Evolutionary conservation across 2,797 vertebrate genomes (phyloP).

Genomic region (Loriculus beryllinus): DNA sequence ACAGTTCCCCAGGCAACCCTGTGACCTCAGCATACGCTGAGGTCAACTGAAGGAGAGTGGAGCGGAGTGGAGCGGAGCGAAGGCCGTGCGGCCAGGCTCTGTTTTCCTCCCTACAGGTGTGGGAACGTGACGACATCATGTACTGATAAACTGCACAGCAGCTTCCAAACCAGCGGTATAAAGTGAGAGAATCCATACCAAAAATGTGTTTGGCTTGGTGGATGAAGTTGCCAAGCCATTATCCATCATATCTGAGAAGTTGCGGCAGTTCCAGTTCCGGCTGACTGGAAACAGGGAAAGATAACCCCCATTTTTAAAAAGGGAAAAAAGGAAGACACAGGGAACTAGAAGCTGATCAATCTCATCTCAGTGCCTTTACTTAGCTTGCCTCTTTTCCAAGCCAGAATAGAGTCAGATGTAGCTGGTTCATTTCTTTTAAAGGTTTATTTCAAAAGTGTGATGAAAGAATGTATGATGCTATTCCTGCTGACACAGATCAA

Average conservation of each 20-base stretch:
- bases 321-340: background rate
- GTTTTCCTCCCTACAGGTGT: background rate
- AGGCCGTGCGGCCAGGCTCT: background rate
- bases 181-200: background rate
- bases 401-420: slow-evolving; percentile 2
- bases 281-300: background rate
- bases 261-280: background rate
- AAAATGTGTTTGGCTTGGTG: background rate
- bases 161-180: background rate
- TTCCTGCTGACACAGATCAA: background rate
- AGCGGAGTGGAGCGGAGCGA: background rate
- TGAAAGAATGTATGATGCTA: background rate
- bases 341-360: background rate
- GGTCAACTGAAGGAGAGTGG: background rate
- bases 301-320: background rate
- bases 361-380: background rate
- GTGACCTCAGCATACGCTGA: background rate
- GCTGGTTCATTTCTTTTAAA: background rate
- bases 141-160: background rate
- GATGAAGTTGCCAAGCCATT: background rate
- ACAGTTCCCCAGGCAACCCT: background rate
- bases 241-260: background rate
- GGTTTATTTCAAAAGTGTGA: slow-evolving; percentile 7
- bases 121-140: background rate
- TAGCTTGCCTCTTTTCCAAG: background rate